Percentiles rank a stretch among this genome's conserved stretches.
These are phyloP conservation scores for Phengaris arion DNA, from an alignment of 2,888 invertebrate species.

Conservation along the genomic window DNA sequence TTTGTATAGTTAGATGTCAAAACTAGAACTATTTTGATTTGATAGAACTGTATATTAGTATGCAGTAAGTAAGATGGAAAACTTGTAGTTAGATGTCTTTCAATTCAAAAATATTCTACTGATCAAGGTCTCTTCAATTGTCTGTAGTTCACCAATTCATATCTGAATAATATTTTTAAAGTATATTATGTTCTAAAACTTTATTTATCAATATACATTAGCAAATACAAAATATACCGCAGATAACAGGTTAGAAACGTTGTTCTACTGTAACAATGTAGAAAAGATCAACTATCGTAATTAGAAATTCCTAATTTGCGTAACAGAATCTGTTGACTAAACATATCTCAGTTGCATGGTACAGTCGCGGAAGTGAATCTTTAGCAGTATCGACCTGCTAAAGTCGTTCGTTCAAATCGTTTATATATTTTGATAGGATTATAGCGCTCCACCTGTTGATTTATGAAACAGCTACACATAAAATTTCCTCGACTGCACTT, in stretches of 20 bases:
- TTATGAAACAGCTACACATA: not conserved
- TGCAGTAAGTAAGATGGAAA: too few relatives aligned
- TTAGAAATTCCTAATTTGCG: slow-evolving; percentile 18
- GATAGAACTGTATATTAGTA: too few relatives aligned
- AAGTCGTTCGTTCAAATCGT: too few relatives aligned
- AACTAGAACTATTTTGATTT: too few relatives aligned
- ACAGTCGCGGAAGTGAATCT: not conserved
- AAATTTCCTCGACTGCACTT: not conserved
- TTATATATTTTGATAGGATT: too few relatives aligned
- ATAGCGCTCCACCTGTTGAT: too few relatives aligned
- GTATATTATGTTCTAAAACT: not conserved
- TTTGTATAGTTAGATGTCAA: too few relatives aligned
- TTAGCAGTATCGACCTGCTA: not conserved
- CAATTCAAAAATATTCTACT: not conserved
- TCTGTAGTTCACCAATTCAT: not conserved
- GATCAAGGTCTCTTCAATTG: not conserved
- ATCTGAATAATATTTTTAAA: not conserved
- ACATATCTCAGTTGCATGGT: slow-evolving; percentile 8
- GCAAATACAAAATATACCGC: not conserved
- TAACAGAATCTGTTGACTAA: slow-evolving; percentile 14
- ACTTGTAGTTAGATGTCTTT: too few relatives aligned
- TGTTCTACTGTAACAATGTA: slow-evolving; percentile 24
- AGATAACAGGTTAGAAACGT: slow-evolving; percentile 6
- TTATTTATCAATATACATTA: not conserved
- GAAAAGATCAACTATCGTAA: slow-evolving; percentile 20